A percentile compares a stretch with the other conserved stretches of the same genome.
Conservation (phyloP, 2,113 vertebrate genomes). For the Marmota monax region DNA sequence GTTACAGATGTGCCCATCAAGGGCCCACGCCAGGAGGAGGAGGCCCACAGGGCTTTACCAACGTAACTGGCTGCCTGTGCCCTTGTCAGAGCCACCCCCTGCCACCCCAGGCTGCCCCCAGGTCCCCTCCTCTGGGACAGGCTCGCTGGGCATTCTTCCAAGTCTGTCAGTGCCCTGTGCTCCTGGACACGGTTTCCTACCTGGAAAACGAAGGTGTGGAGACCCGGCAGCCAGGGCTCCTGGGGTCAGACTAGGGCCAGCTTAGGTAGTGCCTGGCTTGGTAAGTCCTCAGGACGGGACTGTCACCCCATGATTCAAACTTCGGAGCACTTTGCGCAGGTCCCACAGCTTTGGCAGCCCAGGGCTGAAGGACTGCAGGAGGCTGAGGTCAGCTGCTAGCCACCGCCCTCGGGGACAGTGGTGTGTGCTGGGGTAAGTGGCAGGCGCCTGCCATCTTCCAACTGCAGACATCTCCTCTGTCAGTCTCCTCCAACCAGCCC, state of each 20-base stretch:
- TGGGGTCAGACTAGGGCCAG: not conserved
- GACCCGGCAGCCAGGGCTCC: not conserved
- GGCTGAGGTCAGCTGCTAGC: not conserved
- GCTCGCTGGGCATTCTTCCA: not conserved
- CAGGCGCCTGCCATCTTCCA: not conserved
- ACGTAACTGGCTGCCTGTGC: not conserved
- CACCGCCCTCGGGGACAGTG: too few relatives aligned
- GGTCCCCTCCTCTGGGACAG: not conserved
- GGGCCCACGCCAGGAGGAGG: constrained; percentile 65
- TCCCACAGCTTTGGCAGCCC: not conserved
- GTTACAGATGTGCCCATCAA: constrained; percentile 47
- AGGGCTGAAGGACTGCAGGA: not conserved
- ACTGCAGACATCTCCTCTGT: not conserved
- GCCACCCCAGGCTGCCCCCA: not conserved
- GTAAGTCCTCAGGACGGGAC: not conserved
- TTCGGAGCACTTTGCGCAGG: not conserved
- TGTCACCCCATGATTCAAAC: not conserved
- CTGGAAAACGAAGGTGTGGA: not conserved
- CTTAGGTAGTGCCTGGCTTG: not conserved
- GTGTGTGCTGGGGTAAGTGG: not conserved
- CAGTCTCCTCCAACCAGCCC: not conserved
- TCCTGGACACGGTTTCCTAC: not conserved
- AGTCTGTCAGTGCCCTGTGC: not conserved
- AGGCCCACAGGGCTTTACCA: constrained; percentile 66
- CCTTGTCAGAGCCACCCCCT: constrained; percentile 9